Base-by-base conservation (phyloP, 2,113 vertebrate genomes). In the Indicator indicator region DNA sequence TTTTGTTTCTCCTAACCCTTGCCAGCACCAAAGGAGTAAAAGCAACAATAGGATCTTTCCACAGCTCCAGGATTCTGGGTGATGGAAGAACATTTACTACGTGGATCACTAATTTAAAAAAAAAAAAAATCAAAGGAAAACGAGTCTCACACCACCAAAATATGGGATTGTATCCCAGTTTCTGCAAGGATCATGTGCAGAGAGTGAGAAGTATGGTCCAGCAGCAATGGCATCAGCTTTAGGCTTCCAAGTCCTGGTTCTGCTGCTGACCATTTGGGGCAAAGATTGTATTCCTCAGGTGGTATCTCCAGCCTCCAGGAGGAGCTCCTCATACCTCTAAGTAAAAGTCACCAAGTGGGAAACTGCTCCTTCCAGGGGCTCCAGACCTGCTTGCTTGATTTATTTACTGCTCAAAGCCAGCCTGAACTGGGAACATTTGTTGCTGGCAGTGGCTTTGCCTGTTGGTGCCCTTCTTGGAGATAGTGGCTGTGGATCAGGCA, bases 11-110 rank as follows among this genome's bases (percentile, higher is more conserved):
- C 36, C 7, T 4, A 36, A 11, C n/a, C 23, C 33, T 19, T 48
- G n/a, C n/a, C 70, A 33, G 15, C 17, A 67, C 12, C 21, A 63
- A 74, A 19, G 38, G 32, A 63, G 42, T 63, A 63, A 27, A 52
- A 72, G 32, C 27, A 33, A 32, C 4, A 8, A 16, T 26, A 32
- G 17, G n/a, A 38, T 36, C 52, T 76, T 83, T 17, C 19, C 67
- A 69, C 0, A 1, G 16, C 38, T 76, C 48, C 1, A 2, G 2
- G 1, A 28, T 26, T 48, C 70, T 42, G 40, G 15, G 28, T 56
- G 32, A 16, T 13, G 28, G 75, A 90, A 28, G 44, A 74, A 28
- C 18, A 28, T 52, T 72, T 62, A 20, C 38, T 67, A 8, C 59
- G 63, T 12, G 11, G 72, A 54, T 18, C 1, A 1, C 13, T 75